phyloP scores from a whole-genome alignment of 2,113 vertebrate species.

The Panurus biarmicus region DNA sequence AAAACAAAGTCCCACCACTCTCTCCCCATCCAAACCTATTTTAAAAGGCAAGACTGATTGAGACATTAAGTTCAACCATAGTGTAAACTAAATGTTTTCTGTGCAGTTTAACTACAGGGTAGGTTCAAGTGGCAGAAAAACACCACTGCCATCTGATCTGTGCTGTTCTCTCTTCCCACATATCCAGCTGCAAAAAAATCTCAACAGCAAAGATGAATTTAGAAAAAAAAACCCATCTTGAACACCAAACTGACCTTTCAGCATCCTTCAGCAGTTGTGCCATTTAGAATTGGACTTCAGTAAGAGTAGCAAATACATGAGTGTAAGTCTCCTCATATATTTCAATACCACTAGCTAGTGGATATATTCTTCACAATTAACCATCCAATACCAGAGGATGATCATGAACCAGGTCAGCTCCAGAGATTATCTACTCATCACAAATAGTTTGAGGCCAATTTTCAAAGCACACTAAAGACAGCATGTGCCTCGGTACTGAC shows the following conservation, averaged over 20 bases:
- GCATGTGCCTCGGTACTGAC: accelerated
- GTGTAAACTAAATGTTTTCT: background rate
- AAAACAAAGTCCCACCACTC: background rate
- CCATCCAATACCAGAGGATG: background rate
- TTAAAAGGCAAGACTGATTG: background rate
- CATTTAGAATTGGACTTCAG: background rate
- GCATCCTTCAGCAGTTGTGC: background rate
- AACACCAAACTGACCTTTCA: background rate
- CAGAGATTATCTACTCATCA: background rate
- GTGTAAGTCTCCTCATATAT: background rate
- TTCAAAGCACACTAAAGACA: background rate
- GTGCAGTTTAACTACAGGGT: background rate
- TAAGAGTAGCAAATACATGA: background rate
- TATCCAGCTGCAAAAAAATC: background rate
- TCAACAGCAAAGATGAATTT: background rate
- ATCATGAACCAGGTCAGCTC: background rate
- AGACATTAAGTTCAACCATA: background rate
- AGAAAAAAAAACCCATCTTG: background rate
- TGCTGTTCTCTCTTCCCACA: background rate
- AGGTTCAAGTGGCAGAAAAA: background rate
- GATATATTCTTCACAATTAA: background rate
- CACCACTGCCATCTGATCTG: background rate
- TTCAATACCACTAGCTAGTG: background rate
- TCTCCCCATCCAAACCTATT: background rate
- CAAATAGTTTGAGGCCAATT: background rate